Conservation (phyloP, 1,140 invertebrate species). For the Aphaenogaster ashmeadi region DNA sequence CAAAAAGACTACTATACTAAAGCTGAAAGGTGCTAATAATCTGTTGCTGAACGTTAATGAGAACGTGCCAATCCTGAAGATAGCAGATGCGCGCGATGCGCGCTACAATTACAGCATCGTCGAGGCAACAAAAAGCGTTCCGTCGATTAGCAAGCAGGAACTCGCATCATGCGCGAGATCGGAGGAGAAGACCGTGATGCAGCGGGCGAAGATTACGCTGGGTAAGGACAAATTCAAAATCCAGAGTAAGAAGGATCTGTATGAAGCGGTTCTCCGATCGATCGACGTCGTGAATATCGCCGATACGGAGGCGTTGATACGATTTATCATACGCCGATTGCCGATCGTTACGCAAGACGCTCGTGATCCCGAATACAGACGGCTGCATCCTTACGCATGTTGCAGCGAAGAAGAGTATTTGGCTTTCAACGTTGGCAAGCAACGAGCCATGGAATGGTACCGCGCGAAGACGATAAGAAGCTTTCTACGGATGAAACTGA, state of each 20-base stretch:
- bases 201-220: conserved; percentile 66
- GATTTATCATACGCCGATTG: conserved; percentile 81
- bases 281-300: conserved; percentile 64
- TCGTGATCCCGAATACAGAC: conserved; percentile 82
- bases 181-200: conserved; percentile 3
- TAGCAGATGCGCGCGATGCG: conserved; percentile 65
- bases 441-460: conserved; percentile 87
- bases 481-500: conserved; percentile 80
- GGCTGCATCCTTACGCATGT: conserved; percentile 86
- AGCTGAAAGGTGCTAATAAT: conserved; percentile 75
- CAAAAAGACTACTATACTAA: conserved; percentile 57
- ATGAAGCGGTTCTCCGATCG: conserved; percentile 72
- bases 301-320: conserved; percentile 76
- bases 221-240: conserved; percentile 80
- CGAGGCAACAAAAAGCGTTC: neutral
- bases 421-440: conserved; percentile 87
- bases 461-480: conserved; percentile 84
- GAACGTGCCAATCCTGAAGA: conserved; percentile 78
- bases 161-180: neutral
- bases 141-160: conserved; percentile 47
- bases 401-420: conserved; percentile 85
- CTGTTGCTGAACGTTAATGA: conserved; percentile 77
- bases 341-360: conserved; percentile 83
- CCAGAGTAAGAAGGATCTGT: conserved; percentile 77
- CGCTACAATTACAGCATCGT: neutral